Evolutionary conservation across 2,113 vertebrate species (phyloP).

Genomic region (Catharus bicknelli): DNA sequence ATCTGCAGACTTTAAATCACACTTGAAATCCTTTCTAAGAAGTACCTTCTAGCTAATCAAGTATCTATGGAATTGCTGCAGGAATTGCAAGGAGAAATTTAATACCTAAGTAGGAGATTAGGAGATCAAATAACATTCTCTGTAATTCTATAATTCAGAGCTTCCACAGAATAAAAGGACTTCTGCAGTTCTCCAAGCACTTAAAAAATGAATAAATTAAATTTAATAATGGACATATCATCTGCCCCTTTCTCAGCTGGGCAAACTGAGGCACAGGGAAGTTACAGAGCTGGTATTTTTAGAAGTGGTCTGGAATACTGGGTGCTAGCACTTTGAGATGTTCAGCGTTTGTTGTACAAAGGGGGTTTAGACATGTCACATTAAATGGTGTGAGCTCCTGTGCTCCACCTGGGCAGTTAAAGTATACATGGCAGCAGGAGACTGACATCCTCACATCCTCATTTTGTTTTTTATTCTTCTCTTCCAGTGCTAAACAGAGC

Average conservation of each 20-base stretch:
- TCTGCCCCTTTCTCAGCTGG: neutral
- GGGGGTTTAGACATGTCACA: neutral
- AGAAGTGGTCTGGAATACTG: neutral
- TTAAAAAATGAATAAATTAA: neutral
- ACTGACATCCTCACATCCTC: neutral
- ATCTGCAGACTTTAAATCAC: neutral
- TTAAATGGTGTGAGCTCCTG: neutral
- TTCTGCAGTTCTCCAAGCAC: neutral
- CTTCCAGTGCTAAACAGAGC: neutral
- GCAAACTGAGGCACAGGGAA: neutral
- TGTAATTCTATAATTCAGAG: neutral
- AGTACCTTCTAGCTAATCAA: constrained; percentile 9
- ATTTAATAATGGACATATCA: neutral
- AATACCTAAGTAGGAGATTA: neutral
- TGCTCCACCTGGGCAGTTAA: neutral
- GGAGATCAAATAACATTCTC: neutral
- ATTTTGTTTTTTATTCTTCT: neutral
- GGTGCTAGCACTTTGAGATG: neutral
- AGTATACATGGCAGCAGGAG: neutral
- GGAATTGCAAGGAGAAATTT: constrained; percentile 6
- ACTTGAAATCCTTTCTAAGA: neutral
- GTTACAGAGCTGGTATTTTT: neutral
- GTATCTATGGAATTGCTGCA: neutral
- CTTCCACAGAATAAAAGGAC: neutral
- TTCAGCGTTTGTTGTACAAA: neutral